These are phyloP conservation scores for Eilema caniola DNA, from an alignment of 2,888 invertebrate genomes.

Conservation along the genomic window DNA sequence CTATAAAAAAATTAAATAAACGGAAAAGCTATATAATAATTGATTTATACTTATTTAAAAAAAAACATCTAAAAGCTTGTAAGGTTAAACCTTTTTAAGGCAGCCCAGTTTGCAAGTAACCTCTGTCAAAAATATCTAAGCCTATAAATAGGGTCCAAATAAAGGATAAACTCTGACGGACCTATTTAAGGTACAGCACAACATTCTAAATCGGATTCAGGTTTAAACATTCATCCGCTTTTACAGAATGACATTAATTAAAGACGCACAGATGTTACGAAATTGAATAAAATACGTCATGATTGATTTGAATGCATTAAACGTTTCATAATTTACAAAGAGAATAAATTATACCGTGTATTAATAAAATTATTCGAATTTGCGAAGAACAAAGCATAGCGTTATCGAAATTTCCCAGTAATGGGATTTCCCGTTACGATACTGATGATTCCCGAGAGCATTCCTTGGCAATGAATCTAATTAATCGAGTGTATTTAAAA, in stretches of 20 bases:
- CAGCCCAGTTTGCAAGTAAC: too few relatives aligned
- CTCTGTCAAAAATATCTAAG: background rate
- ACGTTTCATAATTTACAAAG: background rate
- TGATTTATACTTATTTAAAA: too few relatives aligned
- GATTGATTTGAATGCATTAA: conserved; percentile 2
- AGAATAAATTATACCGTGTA: background rate
- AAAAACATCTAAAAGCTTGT: too few relatives aligned
- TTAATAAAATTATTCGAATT: background rate
- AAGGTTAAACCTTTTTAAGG: too few relatives aligned
- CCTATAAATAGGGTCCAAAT: background rate
- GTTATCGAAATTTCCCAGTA: background rate
- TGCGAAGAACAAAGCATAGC: background rate
- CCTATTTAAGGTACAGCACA: background rate
- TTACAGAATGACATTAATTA: background rate
- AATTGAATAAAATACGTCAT: conserved; percentile 4
- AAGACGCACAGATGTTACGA: background rate
- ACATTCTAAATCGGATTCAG: background rate
- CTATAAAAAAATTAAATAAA: background rate
- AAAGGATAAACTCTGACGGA: background rate
- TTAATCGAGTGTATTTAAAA: background rate
- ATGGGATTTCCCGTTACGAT: background rate
- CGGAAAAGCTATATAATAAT: background rate
- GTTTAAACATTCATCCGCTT: background rate
- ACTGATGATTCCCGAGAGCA: background rate
- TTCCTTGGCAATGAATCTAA: background rate